These are phyloP conservation scores for Seriola aureovittata DNA, from an alignment of 2,113 vertebrate genomes.

Conservation along the genomic window DNA sequence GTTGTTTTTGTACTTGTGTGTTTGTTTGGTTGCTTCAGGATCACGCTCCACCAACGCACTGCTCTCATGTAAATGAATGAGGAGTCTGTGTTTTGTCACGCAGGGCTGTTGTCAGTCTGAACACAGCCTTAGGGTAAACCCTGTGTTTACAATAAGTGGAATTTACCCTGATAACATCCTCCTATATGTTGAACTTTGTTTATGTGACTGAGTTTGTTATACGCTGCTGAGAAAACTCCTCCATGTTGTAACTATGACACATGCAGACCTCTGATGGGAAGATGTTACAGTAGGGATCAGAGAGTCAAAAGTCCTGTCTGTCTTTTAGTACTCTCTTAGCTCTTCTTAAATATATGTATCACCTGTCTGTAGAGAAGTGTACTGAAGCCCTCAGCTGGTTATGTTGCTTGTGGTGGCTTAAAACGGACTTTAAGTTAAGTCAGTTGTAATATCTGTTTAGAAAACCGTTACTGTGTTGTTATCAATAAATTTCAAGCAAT, in stretches of 20 bases:
- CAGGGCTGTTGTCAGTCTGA: neutral
- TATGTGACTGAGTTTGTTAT: neutral
- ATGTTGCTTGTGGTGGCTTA: neutral
- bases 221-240: slow-evolving; percentile 12
- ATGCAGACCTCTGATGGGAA: slow-evolving; percentile 1
- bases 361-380: neutral
- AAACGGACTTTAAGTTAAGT: neutral
- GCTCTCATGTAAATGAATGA: neutral
- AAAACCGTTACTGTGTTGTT: neutral
- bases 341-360: neutral
- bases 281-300: neutral
- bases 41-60: neutral
- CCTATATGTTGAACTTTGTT: neutral
- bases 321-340: neutral
- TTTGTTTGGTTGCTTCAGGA: neutral
- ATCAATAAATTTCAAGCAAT: neutral
- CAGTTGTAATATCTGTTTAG: neutral
- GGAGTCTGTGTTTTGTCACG: neutral
- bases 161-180: slow-evolving; percentile 29
- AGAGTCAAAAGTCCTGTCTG: neutral
- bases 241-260: neutral
- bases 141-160: slow-evolving; percentile 22
- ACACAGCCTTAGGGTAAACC: slow-evolving; percentile 10
- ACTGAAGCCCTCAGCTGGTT: neutral
- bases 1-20: neutral